Evolutionary conservation across 2,113 vertebrate species (phyloP), one percentile per base, ranked within the genome.

Genomic region (Trogon surrucura): DNA sequence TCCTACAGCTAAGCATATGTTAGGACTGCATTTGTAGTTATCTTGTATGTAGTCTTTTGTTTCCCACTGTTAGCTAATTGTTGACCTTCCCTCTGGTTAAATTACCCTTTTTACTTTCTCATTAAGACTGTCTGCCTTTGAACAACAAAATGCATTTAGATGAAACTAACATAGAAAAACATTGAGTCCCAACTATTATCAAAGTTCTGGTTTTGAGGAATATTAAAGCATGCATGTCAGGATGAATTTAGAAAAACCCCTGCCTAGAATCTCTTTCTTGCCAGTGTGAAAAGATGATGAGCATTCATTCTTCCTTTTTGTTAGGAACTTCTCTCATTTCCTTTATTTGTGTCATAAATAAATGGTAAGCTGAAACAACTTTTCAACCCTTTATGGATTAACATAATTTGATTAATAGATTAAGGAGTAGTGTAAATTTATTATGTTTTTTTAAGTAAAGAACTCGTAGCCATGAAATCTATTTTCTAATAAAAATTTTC

Each of bases 281-380:
- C 0, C 27, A 60, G n/a, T 6, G 4, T 70, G 26, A 61, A 86
- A 92, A 73, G 3, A 45, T 44, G 4, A 4, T 60, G 27, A 82
- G 2, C 12, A 18, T 0, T 1, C 1, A 44, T 41, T 41, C 32
- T 6, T 38, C 17, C 7, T 50, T 79, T 74, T 36, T 58, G 5
- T 38, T 30, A 51, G 11, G 14, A 60, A 47, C 8, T 64, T 45
- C 23, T 6, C 4, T 72, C 3, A 54, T 56, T 72, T 82, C 41
- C 27, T 45, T 80, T 41, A 38, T 69, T 89, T 74, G 12, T 51
- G 48, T 70, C 20, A 62, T 50, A 79, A 72, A 67, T n/a, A 45
- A 67, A 80, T 22, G 11, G 15, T 10, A 54, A 54, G 34, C 17
- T 41, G 66, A 90, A 62, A 2, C 1, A 61, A 38, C 38, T 89